Base-by-base conservation (phyloP, 2,888 invertebrate genomes). In the Drosophila suboccidentalis region DNA sequence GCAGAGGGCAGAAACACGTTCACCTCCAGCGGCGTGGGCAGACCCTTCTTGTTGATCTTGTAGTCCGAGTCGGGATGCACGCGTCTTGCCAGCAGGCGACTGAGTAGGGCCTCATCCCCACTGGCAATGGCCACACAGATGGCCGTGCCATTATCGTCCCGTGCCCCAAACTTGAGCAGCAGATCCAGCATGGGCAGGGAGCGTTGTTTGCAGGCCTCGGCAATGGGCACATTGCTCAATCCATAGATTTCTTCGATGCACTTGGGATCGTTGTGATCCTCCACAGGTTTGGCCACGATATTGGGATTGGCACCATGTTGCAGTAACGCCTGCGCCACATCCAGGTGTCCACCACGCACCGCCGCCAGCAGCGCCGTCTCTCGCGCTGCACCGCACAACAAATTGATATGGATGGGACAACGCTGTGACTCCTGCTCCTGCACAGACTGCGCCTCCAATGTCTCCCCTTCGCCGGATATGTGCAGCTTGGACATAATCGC, bases 1-100 rank as follows among this genome's bases (percentile, higher is more conserved):
- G 95, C 94, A 1, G 95, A 91, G 9, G 93, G 94, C 59, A 90
- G 65, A 54, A 92, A 91, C 3, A 91, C 92, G 66, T 91, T 91
- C 10, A 92, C 92, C 32, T 93, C 93, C 4, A 94, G 93, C 1
- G 94, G 93, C 13, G 93, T 93, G 22, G 92, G 92, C 93, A 98
- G 95, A 1, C 96, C 95, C 77, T 97, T 96, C 91, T 97, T 97
- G 93, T 98, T 98, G 51, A 99, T 96, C 93, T 97, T 97, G 92
- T 96, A 97, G 89, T 99, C 98, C 0, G 97, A 96, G 93, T 99
- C 99, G 0, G 97, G 95, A 92, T 97, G 96, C 0, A 97, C 97
- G 93, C 97, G 97, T 53, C 96, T 96, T 1, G 97, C 96, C n/a
- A 99, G 93, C 26, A 98, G 93, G 77, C 96, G 96, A 13, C 97